These are phyloP conservation scores for Catharus bicknelli DNA, from an alignment of 2,113 vertebrate genomes.

Conservation along the genomic window DNA sequence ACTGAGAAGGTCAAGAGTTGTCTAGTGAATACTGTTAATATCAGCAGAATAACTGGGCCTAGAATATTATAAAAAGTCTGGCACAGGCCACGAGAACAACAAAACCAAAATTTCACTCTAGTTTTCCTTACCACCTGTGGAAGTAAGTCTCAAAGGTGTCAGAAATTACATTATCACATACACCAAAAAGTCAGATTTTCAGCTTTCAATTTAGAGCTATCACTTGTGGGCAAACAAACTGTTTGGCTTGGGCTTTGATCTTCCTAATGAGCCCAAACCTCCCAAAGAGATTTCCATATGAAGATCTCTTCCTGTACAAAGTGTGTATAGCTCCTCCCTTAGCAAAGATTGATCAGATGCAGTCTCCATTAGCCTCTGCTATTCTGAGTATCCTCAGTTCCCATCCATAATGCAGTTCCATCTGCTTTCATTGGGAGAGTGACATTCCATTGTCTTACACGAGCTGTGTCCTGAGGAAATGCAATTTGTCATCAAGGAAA, in stretches of 20 bases:
- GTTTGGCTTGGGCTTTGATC: not conserved
- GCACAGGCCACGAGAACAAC: not conserved
- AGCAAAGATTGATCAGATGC: not conserved
- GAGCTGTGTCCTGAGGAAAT: not conserved
- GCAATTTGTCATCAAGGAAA: not conserved
- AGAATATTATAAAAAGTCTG: not conserved
- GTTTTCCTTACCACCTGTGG: not conserved
- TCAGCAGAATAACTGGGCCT: not conserved
- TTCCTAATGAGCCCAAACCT: not conserved
- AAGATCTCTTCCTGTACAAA: not conserved
- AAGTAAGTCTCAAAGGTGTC: not conserved
- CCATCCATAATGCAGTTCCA: not conserved
- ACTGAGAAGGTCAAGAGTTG: not conserved
- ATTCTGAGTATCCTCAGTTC: not conserved
- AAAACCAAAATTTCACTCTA: not conserved
- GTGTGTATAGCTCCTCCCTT: fast-evolving
- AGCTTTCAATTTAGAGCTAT: not conserved
- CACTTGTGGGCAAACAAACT: not conserved
- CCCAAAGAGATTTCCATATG: not conserved
- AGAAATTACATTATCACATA: not conserved
- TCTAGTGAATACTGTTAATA: not conserved
- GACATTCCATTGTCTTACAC: not conserved
- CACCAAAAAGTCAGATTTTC: not conserved
- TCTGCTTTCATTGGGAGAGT: not conserved
- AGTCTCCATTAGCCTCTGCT: not conserved